These are phyloP conservation scores for Arion vulgaris DNA, from an alignment of 1,140 invertebrate genomes.

Conservation along the genomic window DNA sequence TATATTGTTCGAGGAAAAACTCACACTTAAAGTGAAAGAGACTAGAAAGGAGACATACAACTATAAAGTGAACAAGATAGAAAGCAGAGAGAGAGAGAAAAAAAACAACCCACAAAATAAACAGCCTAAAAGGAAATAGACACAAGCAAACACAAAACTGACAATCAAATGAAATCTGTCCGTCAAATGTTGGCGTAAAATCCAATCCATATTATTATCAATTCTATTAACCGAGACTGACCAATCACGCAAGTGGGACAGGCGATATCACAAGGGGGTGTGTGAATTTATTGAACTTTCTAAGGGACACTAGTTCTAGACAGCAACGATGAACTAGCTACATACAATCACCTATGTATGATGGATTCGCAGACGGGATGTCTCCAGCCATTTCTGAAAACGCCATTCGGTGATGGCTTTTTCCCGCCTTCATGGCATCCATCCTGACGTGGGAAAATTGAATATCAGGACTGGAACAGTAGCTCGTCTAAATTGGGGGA, in stretches of 20 bases:
- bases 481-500: constrained; percentile 3
- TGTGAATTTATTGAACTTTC: constrained; percentile 28
- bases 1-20: no score
- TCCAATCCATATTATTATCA: constrained; percentile 36
- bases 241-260: constrained; percentile 40
- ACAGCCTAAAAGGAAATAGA: neutral
- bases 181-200: constrained; percentile 42
- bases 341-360: constrained; percentile 21
- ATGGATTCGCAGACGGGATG: constrained; percentile 9
- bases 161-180: constrained; percentile 16
- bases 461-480: neutral
- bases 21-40: no score
- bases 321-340: constrained; percentile 31
- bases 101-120: no score
- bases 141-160: constrained; percentile 20
- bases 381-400: constrained; percentile 24
- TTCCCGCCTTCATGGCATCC: constrained; percentile 11
- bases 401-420: constrained; percentile 17
- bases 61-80: no score
- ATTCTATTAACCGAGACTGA: constrained; percentile 41
- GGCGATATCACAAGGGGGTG: constrained; percentile 24
- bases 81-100: neutral
- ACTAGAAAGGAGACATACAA: no score
- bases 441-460: constrained; percentile 12
- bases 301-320: constrained; percentile 20